Evolutionary conservation across 2,888 invertebrate genomes (phyloP), one percentile per base, ranked within the genome.

Genomic region (Acleris laterana): DNA sequence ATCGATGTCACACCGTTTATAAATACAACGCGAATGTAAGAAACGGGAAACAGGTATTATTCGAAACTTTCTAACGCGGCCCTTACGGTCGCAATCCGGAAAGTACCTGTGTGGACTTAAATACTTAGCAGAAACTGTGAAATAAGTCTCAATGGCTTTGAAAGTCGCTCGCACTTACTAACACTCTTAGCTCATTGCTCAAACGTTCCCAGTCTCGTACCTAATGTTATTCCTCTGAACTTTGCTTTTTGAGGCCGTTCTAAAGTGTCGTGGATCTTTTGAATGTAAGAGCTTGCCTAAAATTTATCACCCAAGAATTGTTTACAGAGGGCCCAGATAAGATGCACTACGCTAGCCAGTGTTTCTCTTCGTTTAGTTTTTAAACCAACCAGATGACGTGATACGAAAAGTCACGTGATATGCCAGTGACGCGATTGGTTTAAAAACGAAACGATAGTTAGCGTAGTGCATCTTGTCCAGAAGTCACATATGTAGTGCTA

Each of bases 201-300:
- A 48, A 49, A 19, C 19, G 25, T 48, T 49, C 25, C 44, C 17
- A 32, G 46, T 1, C 17, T 46, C 46, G 46, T 38, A 38, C 13
- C 17, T 49, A 59, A 59, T 59, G 49, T 49, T 59, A 59, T 58
- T 58, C 19, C 16, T 46, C 28, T n/a, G 68, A 76, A 78, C 74
- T 80, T 77, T 73, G 71, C 72, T 74, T 69, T 78, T 75, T 66
- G 63, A 64, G 65, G 69, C 66, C 70, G 63, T 69, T 75, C 68
- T 64, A 64, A 68, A 70, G 69, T 72, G 75, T 75, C 70, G 70
- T 74, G 66, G 70, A 65, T 71, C 74, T 77, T 77, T 74, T 72
- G 69, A 74, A 75, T 76, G 74, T 71, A 65, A 69, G 62, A 69
- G 69, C 74, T 78, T 64, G 38, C 3, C 9, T 32, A 32, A 25